Conservation (phyloP, 2,888 invertebrate species). For the Octonoba sinensis region DNA sequence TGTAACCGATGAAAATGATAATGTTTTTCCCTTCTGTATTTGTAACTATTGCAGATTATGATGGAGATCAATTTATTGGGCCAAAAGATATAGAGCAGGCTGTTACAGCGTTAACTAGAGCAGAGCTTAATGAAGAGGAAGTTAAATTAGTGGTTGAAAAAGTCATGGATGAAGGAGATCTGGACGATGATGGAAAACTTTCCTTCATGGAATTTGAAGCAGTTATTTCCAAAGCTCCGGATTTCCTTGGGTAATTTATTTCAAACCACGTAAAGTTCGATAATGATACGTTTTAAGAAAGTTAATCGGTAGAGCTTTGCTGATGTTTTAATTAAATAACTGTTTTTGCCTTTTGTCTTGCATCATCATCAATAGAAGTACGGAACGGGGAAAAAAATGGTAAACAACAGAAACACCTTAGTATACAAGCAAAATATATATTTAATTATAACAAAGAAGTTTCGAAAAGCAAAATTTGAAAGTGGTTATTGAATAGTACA, state of each 20-base stretch:
- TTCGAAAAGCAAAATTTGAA: no score
- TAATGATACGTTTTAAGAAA: no score
- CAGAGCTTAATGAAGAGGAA: conserved; percentile 88
- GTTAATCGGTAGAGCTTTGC: no score
- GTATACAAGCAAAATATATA: no score
- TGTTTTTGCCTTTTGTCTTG: no score
- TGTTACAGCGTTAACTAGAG: conserved; percentile 85
- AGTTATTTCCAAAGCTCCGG: conserved; percentile 95
- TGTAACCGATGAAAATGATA: no score
- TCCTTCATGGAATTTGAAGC: conserved; percentile 98
- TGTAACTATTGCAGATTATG: conserved; percentile 80
- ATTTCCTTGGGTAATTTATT: conserved; percentile 76
- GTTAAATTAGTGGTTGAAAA: conserved; percentile 78
- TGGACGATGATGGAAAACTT: conserved; percentile 94
- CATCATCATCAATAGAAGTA: no score
- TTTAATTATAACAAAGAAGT: no score
- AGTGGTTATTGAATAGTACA: no score
- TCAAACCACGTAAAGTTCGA: background rate
- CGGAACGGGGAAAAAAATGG: no score
- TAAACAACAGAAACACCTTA: no score
- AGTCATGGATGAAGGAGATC: conserved; percentile 93
- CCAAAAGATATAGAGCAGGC: conserved; percentile 87
- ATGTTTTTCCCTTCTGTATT: background rate
- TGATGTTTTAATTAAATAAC: no score
- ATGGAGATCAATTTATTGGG: conserved; percentile 91